phyloP scores from a whole-genome alignment of 1,140 invertebrate genomes.

The Oscheius sp. region DNA sequence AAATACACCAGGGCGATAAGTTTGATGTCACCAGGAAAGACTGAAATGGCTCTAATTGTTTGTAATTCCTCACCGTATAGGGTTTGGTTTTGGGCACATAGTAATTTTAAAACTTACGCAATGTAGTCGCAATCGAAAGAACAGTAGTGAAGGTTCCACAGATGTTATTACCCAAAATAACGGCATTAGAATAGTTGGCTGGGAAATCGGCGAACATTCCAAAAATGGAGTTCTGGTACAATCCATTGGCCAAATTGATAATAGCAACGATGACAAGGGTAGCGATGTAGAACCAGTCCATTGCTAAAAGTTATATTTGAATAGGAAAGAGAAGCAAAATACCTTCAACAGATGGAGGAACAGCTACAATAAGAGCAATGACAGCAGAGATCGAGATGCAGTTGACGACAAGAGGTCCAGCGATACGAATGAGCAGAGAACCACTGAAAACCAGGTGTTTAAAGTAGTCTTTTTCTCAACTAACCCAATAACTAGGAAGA shows the following conservation, averaged over 20 bases:
- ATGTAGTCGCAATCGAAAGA: conserved; percentile 19
- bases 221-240: conserved; percentile 31
- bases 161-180: conserved; percentile 33
- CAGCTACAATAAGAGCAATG: not conserved
- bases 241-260: conserved; percentile 26
- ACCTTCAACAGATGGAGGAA: conserved; percentile 12
- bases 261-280: conserved; percentile 19
- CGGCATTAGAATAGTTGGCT: conserved; percentile 19
- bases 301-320: not conserved
- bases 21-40: conserved; percentile 5
- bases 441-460: conserved; percentile 23
- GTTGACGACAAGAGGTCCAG: conserved; percentile 29
- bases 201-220: conserved; percentile 34
- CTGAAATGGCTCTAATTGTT: conserved; percentile 14
- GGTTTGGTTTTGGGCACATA: not conserved
- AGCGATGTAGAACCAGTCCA: conserved; percentile 23
- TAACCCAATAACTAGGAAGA: conserved; percentile 32
- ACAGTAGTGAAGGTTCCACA: conserved; percentile 31
- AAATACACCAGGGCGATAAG: conserved; percentile 28
- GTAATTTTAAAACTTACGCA: conserved; percentile 8
- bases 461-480: not conserved
- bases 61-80: not conserved
- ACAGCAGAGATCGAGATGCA: conserved; percentile 16
- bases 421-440: conserved; percentile 24
- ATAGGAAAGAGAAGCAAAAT: not conserved